Evolutionary conservation across 35 echinoderm and acorn worm genomes (phyloP), one percentile per base, ranked within the genome.

Genomic region (Patiria miniata): DNA sequence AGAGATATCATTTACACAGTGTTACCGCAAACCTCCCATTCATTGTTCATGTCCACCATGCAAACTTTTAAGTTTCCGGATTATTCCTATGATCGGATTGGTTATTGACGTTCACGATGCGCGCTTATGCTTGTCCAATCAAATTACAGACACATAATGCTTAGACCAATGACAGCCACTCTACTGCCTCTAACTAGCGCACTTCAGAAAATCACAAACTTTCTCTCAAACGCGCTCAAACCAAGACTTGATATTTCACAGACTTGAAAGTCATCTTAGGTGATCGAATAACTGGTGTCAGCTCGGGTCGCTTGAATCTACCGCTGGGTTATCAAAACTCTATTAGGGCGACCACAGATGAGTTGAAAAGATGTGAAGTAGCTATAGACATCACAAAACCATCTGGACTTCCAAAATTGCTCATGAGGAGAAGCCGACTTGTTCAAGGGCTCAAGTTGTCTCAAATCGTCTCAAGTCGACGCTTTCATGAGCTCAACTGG

Each of bases 321-420:
- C 65, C 65, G 34, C 65, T 34, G n/a, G 65, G 65, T 73, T 73
- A 73, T 73, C 65, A 73, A 73, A 73, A 73, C 65, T 73, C 65
- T 73, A 73, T 73, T 73, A 73, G 14, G 26, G 21, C 65, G 14
- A 73, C 65, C 65, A 9, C 65, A 73, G 65, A 73, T 34, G 34
- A 73, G 21, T 26, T 26, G 65, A 73, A 34, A 73, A 73, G 29
- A 34, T 47, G 61, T 26, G 65, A 9, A 26, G 65, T 73, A 34
- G 65, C 34, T 28, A n/a, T n/a, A 32, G 65, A 16, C 34, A 73
- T 73, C 65, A 23, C n/a, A 32, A 23, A 73, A 22, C 22, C 65
- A 73, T 73, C 65, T 73, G 65, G 29, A 32, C 19, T 73, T 26
- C 26, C 7, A 36, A 22, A n/a, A 73, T 23, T 26, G 42, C 65